These are phyloP conservation scores for Asbolus verrucosus DNA, from an alignment of 1,140 invertebrate species.

Conservation along the genomic window DNA sequence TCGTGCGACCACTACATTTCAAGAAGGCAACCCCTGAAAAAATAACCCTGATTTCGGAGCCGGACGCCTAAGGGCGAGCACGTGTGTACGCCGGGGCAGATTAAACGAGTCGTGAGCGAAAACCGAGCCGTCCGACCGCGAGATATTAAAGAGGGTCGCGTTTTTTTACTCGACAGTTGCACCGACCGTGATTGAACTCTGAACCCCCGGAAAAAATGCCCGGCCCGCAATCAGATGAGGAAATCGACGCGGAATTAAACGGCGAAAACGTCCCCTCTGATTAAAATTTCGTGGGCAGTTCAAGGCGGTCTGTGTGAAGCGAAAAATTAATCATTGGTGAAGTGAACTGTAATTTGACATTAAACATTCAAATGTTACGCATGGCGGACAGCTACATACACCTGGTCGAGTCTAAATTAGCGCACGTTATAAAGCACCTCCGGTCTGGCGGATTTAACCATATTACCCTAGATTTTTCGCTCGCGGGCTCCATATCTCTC, in stretches of 20 bases:
- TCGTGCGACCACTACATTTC: no score
- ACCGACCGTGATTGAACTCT: conserved; percentile 15
- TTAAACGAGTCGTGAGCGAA: conserved; percentile 32
- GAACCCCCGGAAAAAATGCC: neutral
- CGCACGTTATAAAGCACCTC: neutral
- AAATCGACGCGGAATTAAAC: conserved; percentile 3
- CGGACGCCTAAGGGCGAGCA: no score
- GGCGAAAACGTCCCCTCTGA: neutral
- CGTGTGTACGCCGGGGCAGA: neutral
- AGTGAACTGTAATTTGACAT: conserved; percentile 8
- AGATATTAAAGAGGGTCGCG: conserved; percentile 37
- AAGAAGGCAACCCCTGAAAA: neutral
- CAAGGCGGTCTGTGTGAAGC: neutral
- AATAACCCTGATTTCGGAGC: no score
- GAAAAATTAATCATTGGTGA: conserved; percentile 23
- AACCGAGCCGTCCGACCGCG: conserved; percentile 25
- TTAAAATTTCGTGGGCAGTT: neutral
- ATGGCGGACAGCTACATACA: neutral
- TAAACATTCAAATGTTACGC: conserved; percentile 14
- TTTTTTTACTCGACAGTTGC: conserved; percentile 27
- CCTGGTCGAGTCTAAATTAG: neutral
- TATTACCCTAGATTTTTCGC: no score
- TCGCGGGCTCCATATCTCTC: no score
- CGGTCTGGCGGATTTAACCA: neutral
- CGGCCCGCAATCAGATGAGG: conserved; percentile 4